Evolutionary conservation across 2,888 invertebrate species (phyloP).

Genomic region (Lycophotia porphyrea): DNA sequence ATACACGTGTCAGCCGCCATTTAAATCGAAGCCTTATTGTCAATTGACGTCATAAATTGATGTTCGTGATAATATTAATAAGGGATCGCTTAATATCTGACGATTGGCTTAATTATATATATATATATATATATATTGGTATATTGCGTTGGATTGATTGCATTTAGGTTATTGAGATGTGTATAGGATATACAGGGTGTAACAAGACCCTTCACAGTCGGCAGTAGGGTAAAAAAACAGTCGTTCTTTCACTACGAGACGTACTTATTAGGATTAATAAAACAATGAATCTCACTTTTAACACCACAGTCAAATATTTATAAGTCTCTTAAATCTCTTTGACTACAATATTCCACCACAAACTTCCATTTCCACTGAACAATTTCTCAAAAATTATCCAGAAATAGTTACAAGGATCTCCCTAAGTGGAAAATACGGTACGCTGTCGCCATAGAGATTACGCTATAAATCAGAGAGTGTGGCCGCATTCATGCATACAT

Average conservation of each 20-base stretch:
- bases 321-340: no score
- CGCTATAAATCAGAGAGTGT: slow-evolving; percentile 73
- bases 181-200: no score
- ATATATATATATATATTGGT: no score
- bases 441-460: slow-evolving; percentile 72
- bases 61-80: slow-evolving; percentile 27
- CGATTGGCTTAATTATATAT: slow-evolving; percentile 22
- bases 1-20: slow-evolving; percentile 60
- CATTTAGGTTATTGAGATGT: neutral
- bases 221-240: no score
- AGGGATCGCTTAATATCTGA: slow-evolving; percentile 4
- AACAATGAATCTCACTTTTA: neutral
- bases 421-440: slow-evolving; percentile 72
- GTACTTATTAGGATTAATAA: neutral
- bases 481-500: slow-evolving; percentile 64
- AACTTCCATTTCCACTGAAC: neutral
- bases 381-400: slow-evolving; percentile 45
- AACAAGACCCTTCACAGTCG: no score
- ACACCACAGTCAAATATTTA: no score
- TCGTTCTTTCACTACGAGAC: neutral
- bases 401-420: slow-evolving; percentile 56
- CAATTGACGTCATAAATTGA: slow-evolving; percentile 45
- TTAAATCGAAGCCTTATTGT: slow-evolving; percentile 46
- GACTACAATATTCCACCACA: neutral
- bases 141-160: slow-evolving; percentile 15